Evolutionary conservation across 2,888 invertebrate species (phyloP), one percentile per base, ranked within the genome.

Genomic region (Cheiracanthium punctorium): DNA sequence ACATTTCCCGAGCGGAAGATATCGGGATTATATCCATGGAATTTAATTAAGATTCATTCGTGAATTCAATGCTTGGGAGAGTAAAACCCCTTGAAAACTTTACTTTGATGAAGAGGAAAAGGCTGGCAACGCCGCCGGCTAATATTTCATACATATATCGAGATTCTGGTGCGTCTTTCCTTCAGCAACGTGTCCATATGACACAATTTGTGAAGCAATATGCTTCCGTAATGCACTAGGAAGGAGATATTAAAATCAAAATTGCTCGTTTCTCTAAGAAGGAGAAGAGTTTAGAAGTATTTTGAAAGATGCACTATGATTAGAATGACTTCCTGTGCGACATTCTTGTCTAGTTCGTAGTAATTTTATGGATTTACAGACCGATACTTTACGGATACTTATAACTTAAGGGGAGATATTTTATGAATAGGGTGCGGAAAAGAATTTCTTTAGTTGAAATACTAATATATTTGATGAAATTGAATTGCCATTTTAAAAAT

Each of bases 11-110:
- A 17, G 2, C 4, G 58, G 24, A 24, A 20, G 58, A 58, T 58
- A 24, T 24, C 5, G 24, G 24, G 12, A 24, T 24, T 24, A 58
- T 58, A 58, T 20, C 5, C 4, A 20, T 24, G 58, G 24, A 58
- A 58, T 58, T 58, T 58, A 58, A 58, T 58, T 58, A 24, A 58
- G 58, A 58, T 58, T 24, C 24, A 58, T 58, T 58, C 58, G 4
- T 24, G 24, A 58, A 24, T 58, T 58, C 58, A 58, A 58, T 58
- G 24, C 58, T 58, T 58, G 20, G n/a, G 24, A 58, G 58, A 58
- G 58, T 5, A 2, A 24, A 58, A 58, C 20, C 24, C 58, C 58
- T 58, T 58, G 58, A 58, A 58, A 58, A 24, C 24, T 58, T 20
- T 24, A 58, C 4, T 58, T 24, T 58, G 58, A 58, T 20, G 24